Evolutionary conservation across 2,113 vertebrate genomes (phyloP).

Genomic region (Oreochromis spilurus): DNA sequence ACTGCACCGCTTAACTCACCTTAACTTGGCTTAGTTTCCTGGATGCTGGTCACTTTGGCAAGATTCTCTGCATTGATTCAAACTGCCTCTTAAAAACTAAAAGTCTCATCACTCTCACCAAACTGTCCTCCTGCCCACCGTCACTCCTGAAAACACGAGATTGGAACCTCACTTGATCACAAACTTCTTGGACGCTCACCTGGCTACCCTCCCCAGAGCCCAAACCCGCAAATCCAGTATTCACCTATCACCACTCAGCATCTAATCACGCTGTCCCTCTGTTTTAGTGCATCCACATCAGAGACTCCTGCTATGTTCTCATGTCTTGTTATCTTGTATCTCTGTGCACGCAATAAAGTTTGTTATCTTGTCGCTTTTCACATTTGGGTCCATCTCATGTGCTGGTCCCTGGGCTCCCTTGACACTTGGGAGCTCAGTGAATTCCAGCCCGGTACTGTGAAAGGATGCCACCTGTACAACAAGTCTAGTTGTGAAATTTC

Average conservation of each 20-base stretch:
- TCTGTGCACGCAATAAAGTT: not conserved
- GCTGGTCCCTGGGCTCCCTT: not conserved
- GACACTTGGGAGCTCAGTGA: not conserved
- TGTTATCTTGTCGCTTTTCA: not conserved
- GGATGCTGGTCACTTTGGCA: not conserved
- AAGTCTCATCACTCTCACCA: not conserved
- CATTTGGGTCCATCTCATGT: not conserved
- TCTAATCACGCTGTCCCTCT: not conserved
- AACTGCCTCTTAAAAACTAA: not conserved
- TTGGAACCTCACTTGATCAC: not conserved
- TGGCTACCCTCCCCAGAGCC: not conserved
- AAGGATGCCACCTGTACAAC: not conserved
- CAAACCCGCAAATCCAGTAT: not conserved
- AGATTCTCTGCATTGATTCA: not conserved
- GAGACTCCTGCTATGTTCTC: not conserved
- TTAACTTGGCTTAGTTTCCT: not conserved
- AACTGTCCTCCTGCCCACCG: not conserved
- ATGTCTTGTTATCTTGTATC: not conserved
- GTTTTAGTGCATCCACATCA: not conserved
- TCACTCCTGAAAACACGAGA: not conserved
- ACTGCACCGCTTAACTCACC: not conserved
- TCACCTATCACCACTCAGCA: not conserved
- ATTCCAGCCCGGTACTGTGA: not conserved
- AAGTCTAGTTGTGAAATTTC: not conserved
- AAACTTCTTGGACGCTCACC: not conserved